These are phyloP conservation scores for Melanotaenia duboulayi DNA, from an alignment of 2,113 vertebrate genomes.

Conservation along the genomic window DNA sequence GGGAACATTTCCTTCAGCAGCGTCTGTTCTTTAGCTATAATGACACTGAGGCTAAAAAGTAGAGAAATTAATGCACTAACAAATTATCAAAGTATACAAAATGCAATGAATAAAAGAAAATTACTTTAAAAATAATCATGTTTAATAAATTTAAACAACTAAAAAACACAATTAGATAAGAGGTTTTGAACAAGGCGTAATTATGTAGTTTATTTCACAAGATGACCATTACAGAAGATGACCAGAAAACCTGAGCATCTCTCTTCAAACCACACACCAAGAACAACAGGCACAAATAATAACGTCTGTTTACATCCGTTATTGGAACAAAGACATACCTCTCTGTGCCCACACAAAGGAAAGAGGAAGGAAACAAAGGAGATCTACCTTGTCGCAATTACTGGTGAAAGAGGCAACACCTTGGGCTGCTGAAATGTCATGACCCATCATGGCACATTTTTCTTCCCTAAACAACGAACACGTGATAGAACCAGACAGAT, in stretches of 20 bases:
- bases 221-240: not conserved
- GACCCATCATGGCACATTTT: not conserved
- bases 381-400: not conserved
- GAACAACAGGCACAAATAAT: not conserved
- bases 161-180: too few relatives aligned
- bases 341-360: not conserved
- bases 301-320: not conserved
- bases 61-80: too few relatives aligned
- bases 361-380: conserved; percentile 62
- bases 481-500: not conserved
- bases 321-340: not conserved
- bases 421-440: conserved; percentile 47
- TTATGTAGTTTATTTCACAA: not conserved
- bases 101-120: too few relatives aligned
- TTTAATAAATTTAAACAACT: too few relatives aligned
- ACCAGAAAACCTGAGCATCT: conserved; percentile 1
- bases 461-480: conserved; percentile 39
- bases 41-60: too few relatives aligned
- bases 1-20: not conserved
- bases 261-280: not conserved
- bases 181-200: too few relatives aligned
- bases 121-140: too few relatives aligned
- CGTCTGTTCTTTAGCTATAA: not conserved
- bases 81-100: too few relatives aligned
- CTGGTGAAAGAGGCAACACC: conserved; percentile 36